Percentiles rank a stretch among this genome's conserved stretches.
phyloP scores from a whole-genome alignment of 2,113 vertebrate species.

The Clarias gariepinus region DNA sequence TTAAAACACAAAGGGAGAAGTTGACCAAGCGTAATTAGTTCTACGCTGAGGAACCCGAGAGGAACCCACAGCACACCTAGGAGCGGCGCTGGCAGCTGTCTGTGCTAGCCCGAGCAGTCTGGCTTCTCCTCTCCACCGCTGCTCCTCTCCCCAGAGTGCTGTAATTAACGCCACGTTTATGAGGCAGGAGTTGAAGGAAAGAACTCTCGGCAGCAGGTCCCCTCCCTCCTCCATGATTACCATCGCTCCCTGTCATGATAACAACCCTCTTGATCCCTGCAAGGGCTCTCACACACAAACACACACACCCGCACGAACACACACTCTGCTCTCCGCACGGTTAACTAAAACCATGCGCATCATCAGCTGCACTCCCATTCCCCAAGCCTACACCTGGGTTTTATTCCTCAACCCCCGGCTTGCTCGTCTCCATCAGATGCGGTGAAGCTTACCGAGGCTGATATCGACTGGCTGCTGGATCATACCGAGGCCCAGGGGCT shows the following conservation, averaged over 20 bases:
- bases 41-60: background rate
- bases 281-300: background rate
- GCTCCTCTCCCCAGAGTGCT: conserved; percentile 39
- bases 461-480: background rate
- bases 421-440: background rate
- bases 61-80: background rate
- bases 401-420: background rate
- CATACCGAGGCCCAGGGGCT: conserved; percentile 30
- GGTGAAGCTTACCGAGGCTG: background rate
- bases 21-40: background rate
- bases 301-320: background rate
- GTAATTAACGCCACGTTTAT: conserved; percentile 64
- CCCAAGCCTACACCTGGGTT: background rate
- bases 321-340: background rate
- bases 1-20: background rate
- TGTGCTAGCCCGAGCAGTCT: conserved; percentile 1
- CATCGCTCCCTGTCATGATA: conserved; percentile 64
- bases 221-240: conserved; percentile 60
- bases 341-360: background rate
- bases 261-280: conserved; percentile 40
- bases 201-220: conserved; percentile 43
- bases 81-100: conserved; percentile 15
- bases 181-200: conserved; percentile 55
- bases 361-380: background rate
- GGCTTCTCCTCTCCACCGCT: conserved; percentile 41